Conservation (phyloP, 2,797 vertebrate genomes). For the Microcaecilia unicolor region DNA sequence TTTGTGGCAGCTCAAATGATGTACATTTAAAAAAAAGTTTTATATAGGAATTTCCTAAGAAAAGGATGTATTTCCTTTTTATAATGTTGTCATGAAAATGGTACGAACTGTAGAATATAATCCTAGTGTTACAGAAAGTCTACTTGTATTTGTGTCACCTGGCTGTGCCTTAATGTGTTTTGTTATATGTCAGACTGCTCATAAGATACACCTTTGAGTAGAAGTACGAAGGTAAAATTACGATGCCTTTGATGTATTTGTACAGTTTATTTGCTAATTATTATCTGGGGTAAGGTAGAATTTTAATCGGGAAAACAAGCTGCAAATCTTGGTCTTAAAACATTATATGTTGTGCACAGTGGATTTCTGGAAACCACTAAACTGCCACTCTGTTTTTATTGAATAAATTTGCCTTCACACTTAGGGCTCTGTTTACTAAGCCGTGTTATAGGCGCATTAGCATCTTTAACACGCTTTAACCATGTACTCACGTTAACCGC, state of each 20-base stretch:
- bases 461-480: too few species aligned
- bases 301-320: not conserved
- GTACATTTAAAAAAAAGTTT: slow-evolving; percentile 76
- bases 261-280: slow-evolving; percentile 19
- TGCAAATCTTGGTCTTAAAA: slow-evolving; percentile 19
- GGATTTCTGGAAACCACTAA: slow-evolving; percentile 37
- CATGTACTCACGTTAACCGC: too few species aligned
- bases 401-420: slow-evolving; percentile 37
- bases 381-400: slow-evolving; percentile 33
- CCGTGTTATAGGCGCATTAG: too few species aligned
- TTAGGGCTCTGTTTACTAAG: too few species aligned
- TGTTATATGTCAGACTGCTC: slow-evolving; percentile 17
- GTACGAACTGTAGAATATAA: slow-evolving; percentile 63
- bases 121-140: slow-evolving; percentile 21
- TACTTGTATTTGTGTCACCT: slow-evolving; percentile 38
- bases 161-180: slow-evolving; percentile 53
- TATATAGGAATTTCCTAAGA: slow-evolving; percentile 85
- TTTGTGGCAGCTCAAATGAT: slow-evolving; percentile 94
- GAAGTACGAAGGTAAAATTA: too few species aligned
- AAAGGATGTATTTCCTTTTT: slow-evolving; percentile 61
- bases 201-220: slow-evolving; percentile 8
- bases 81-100: slow-evolving; percentile 53
- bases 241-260: slow-evolving; percentile 14
- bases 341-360: slow-evolving; percentile 24
- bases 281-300: too few species aligned